phyloP scores from a whole-genome alignment of 2,888 invertebrate genomes.

The Apamea epomidion region DNA sequence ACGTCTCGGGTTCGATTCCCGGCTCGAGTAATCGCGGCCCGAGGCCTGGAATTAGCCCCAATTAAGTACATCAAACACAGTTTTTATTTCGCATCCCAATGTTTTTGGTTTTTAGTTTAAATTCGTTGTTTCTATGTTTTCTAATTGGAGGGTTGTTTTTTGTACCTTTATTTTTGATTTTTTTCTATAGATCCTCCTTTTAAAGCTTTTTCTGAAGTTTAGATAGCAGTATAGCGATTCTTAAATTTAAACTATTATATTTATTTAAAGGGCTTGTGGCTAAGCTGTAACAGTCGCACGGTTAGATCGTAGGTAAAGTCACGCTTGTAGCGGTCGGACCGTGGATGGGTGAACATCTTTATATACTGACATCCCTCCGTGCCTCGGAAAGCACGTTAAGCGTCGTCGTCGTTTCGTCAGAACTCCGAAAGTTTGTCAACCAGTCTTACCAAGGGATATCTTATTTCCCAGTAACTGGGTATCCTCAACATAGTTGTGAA shows the following conservation, averaged over 20 bases:
- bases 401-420: neutral
- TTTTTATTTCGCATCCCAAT: conserved; percentile 68
- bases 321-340: neutral
- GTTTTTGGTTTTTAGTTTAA: conserved; percentile 52
- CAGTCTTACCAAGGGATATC: neutral
- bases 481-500: neutral
- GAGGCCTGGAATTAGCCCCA: conserved; percentile 79
- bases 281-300: neutral
- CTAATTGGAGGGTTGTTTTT: conserved; percentile 51
- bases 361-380: neutral
- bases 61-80: conserved; percentile 74
- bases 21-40: conserved; percentile 75
- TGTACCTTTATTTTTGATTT: neutral
- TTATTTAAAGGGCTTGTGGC: neutral
- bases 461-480: neutral
- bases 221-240: neutral
- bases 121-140: conserved; percentile 55
- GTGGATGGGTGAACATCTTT: neutral
- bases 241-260: neutral
- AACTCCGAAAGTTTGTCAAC: neutral
- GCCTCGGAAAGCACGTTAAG: neutral
- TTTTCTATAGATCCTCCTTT: neutral
- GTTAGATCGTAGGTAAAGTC: neutral
- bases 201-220: neutral
- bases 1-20: conserved; percentile 71